Conservation (phyloP, 2,797 vertebrate species). For the Gouania willdenowi region DNA sequence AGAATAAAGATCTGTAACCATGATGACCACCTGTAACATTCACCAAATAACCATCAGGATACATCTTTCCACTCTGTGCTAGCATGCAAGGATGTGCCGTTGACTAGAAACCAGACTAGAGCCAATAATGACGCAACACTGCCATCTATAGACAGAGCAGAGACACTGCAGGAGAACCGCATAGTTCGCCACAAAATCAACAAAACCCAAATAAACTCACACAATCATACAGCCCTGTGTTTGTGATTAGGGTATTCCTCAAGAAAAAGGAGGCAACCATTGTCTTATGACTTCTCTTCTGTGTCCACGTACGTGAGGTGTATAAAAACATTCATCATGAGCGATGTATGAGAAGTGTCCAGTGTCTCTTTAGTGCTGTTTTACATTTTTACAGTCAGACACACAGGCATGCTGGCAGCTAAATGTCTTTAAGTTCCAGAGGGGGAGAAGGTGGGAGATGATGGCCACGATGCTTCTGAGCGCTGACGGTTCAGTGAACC, state of each 20-base stretch:
- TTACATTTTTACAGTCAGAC: conserved; percentile 32
- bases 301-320: conserved; percentile 29
- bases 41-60: too few relatives aligned
- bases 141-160: conserved; percentile 66
- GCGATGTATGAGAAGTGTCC: conserved; percentile 14
- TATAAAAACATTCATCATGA: conserved; percentile 10
- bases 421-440: conserved; percentile 18
- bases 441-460: conserved; percentile 7
- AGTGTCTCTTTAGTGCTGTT: conserved; percentile 40
- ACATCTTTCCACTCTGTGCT: too few relatives aligned
- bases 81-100: too few relatives aligned
- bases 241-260: background rate
- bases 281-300: conserved; percentile 78
- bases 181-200: conserved; percentile 4
- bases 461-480: conserved; percentile 19
- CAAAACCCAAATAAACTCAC: background rate
- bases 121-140: conserved; percentile 43
- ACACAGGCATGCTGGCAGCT: conserved; percentile 17
- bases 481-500: conserved; percentile 6
- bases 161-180: background rate
- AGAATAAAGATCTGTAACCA: too few relatives aligned
- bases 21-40: too few relatives aligned
- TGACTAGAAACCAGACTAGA: conserved; percentile 9
- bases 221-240: background rate
- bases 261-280: conserved; percentile 85